Percentiles rank a stretch among this genome's conserved stretches.
phyloP scores from a whole-genome alignment of 2,113 vertebrate species.

The Chitala chitala region DNA sequence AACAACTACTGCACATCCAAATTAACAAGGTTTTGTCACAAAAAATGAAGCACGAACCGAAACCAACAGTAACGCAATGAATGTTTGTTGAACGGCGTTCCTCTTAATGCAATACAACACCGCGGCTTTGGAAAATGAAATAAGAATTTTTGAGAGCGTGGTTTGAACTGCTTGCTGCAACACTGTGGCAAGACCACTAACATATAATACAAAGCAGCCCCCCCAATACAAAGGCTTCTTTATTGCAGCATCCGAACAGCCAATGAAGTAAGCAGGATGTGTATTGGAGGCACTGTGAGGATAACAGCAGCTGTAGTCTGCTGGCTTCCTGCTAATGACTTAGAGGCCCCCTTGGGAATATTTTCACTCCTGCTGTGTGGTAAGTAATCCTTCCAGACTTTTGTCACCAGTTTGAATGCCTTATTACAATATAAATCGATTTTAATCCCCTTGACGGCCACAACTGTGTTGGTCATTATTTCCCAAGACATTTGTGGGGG shows the following conservation, averaged over 20 bases:
- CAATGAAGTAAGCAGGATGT: background rate
- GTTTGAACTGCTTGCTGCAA: background rate
- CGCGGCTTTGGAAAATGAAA: background rate
- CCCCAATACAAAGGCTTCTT: no score
- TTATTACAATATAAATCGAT: background rate
- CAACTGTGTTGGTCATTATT: background rate
- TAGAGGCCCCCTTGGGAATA: background rate
- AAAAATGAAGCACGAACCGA: no score
- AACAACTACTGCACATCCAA: no score
- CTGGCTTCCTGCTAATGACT: background rate
- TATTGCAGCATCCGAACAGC: background rate
- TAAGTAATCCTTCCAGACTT: background rate
- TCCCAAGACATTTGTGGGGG: no score
- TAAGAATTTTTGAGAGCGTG: background rate
- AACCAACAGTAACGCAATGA: no score
- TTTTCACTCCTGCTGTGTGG: background rate
- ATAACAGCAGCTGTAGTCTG: background rate
- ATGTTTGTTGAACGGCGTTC: no score
- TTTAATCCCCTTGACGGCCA: background rate
- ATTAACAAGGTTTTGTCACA: no score
- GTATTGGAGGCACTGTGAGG: background rate
- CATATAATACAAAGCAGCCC: background rate
- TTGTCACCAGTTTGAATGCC: background rate
- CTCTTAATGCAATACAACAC: background rate
- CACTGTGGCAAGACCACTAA: background rate